Evolutionary conservation across 2,113 vertebrate genomes (phyloP), one percentile per base, ranked within the genome.

Genomic region (Cyrtonyx montezumae): DNA sequence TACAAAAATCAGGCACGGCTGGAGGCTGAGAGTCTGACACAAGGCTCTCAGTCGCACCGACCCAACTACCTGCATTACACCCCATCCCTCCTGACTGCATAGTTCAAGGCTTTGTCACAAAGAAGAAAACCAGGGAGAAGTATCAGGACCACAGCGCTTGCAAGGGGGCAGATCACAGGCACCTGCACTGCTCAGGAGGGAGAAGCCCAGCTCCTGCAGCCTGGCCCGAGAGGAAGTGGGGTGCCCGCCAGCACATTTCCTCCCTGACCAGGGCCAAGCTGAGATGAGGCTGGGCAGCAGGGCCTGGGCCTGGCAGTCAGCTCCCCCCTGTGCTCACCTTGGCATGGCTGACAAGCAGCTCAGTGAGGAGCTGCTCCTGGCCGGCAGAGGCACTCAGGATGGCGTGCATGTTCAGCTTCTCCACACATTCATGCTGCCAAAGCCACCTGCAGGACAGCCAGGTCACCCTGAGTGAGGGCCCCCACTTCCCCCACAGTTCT

Each of bases 351-450:
- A 99, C 98, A 86, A 99, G 98, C 66, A 99, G 96, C 91, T 99
- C 99, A 8, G 98, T 98, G 63, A 99, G 97, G 71, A 98, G 98
- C 97, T 99, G 99, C 10, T 98, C 98, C 56, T 98, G 97, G 87
- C 97, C 97, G 3, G 92, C 51, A 0, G 98, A 97, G 61, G 98
- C 98, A 3, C 98, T 98, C 74, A 99, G 96, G 93, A 99, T 98
- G 6, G 99, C 98, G 40, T 99, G 98, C 98, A 99, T 99, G 95
- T 99, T 99, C 26, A 99, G 98, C 96, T 99, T 99, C 97, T 99
- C 98, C 48, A 99, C 97, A 8, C 95, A 96, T 56, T 99, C 99
- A 0, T 99, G 99, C 80, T 99, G 99, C 79, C 61, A 98, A 88
- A 98, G 98, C 99, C 99, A 99, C 88, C 99, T 99, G 95, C 7